These are phyloP conservation scores for Oxystoma pomonae DNA, from an alignment of 2,888 invertebrate species.

Conservation along the genomic window DNA sequence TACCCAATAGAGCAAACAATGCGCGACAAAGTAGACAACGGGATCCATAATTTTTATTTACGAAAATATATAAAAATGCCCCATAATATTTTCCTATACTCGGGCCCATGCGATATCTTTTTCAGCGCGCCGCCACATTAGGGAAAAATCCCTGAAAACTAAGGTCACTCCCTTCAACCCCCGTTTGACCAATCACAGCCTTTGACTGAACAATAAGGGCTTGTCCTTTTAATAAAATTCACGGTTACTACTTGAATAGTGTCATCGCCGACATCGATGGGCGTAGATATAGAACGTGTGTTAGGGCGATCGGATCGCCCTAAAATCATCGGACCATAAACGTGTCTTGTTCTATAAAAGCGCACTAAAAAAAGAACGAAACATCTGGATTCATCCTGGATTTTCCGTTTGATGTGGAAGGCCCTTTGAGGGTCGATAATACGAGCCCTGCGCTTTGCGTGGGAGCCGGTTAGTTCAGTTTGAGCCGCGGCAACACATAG, in stretches of 20 bases:
- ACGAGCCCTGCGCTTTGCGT: slow-evolving; percentile 12
- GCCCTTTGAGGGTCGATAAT: not conserved
- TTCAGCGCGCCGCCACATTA: not conserved
- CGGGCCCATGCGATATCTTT: not conserved
- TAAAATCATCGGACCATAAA: not conserved
- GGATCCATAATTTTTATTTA: not conserved
- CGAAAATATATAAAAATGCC: not conserved
- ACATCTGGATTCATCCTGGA: not conserved
- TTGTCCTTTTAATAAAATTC: slow-evolving; percentile 50
- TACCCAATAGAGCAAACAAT: too few species aligned
- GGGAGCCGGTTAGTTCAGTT: not conserved
- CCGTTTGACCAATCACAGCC: slow-evolving; percentile 33
- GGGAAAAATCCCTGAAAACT: slow-evolving; percentile 19
- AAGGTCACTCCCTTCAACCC: slow-evolving; percentile 31
- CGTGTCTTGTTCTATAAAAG: not conserved
- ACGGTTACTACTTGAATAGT: slow-evolving; percentile 28
- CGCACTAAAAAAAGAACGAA: not conserved
- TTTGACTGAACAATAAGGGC: slow-evolving; percentile 55
- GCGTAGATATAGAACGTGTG: slow-evolving; percentile 22
- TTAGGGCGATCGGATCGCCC: not conserved
- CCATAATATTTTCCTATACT: too few species aligned
- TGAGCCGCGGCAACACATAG: not conserved
- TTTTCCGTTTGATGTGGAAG: not conserved
- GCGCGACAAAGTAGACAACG: not conserved
- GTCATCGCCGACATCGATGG: slow-evolving; percentile 49